These are phyloP conservation scores for Oryzias woworae DNA, from an alignment of 2,113 vertebrate genomes.

Conservation along the genomic window DNA sequence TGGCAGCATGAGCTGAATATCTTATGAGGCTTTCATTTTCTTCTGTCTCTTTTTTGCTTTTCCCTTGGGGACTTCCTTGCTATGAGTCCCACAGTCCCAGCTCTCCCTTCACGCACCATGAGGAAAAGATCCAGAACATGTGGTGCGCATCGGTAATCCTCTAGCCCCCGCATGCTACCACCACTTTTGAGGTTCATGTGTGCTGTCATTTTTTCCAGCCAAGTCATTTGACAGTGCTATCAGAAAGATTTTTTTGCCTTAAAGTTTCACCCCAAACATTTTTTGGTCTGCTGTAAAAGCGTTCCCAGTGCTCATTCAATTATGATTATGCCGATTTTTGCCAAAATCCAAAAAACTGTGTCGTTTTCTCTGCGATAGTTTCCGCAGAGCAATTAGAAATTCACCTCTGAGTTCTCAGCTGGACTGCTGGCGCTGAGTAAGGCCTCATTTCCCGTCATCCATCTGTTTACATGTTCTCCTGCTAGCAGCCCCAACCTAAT, in stretches of 20 bases:
- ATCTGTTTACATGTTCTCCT: too few relatives aligned
- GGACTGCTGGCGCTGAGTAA: too few relatives aligned
- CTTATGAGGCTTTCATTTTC: conserved; percentile 68
- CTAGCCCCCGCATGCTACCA: conserved; percentile 33
- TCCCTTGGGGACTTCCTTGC: conserved; percentile 55
- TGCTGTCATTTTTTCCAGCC: conserved; percentile 38
- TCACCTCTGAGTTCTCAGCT: too few relatives aligned
- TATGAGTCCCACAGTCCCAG: conserved; percentile 57
- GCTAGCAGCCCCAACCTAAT: too few relatives aligned
- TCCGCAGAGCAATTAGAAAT: too few relatives aligned
- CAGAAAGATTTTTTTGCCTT: conserved; percentile 3
- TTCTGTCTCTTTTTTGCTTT: conserved; percentile 63
- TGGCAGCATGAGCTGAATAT: conserved; percentile 67
- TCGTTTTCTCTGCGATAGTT: too few relatives aligned
- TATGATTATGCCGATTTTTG: too few relatives aligned
- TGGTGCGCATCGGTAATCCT: conserved; percentile 64
- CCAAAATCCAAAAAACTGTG: too few relatives aligned
- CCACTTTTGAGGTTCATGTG: conserved; percentile 37
- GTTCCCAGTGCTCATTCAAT: too few relatives aligned
- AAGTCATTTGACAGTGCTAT: conserved; percentile 34
- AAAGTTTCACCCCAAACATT: too few relatives aligned
- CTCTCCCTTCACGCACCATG: conserved; percentile 62
- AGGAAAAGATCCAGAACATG: conserved; percentile 65
- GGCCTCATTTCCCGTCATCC: too few relatives aligned
- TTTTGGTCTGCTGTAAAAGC: too few relatives aligned